Evolutionary conservation across 2,888 invertebrate species (phyloP).

Genomic region (Baronia brevicornis): DNA sequence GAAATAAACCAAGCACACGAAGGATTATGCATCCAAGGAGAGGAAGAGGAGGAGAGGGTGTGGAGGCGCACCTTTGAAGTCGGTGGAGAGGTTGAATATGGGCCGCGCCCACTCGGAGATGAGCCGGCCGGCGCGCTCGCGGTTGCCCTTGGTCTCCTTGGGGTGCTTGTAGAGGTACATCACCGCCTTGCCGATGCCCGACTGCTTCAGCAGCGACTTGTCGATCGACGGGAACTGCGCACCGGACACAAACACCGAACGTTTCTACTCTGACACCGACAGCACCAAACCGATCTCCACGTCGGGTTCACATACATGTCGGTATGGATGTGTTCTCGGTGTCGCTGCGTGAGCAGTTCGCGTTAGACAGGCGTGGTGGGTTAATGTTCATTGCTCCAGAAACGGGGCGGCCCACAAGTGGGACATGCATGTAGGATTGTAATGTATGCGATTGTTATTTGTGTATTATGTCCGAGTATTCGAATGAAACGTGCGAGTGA

Average conservation of each 20-base stretch:
- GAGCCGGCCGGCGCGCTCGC: constrained; percentile 90
- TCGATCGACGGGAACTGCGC: constrained; percentile 90
- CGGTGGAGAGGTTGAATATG: constrained; percentile 89
- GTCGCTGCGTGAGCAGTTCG: too few species aligned
- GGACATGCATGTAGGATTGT: too few species aligned
- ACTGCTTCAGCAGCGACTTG: constrained; percentile 92
- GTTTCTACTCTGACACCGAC: neutral
- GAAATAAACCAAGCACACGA: too few species aligned
- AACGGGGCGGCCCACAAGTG: too few species aligned
- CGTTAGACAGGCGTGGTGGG: too few species aligned
- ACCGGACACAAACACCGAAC: neutral
- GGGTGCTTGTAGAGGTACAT: constrained; percentile 99
- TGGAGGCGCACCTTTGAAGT: constrained; percentile 45
- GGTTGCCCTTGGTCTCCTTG: constrained; percentile 94
- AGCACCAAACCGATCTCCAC: neutral
- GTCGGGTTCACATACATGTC: neutral
- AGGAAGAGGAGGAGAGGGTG: neutral
- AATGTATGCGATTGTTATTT: too few species aligned
- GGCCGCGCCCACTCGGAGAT: constrained; percentile 99
- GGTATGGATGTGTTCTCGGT: too few species aligned
- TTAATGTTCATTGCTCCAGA: too few species aligned
- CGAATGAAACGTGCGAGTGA: too few species aligned
- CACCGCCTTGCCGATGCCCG: constrained; percentile 98
- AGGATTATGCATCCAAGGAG: too few species aligned
- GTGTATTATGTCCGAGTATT: too few species aligned